A percentile compares a stretch with the other conserved stretches of the same genome.
These are phyloP conservation scores for Acanthopleura granulata DNA, from an alignment of 2,888 invertebrate species.

Conservation along the genomic window DNA sequence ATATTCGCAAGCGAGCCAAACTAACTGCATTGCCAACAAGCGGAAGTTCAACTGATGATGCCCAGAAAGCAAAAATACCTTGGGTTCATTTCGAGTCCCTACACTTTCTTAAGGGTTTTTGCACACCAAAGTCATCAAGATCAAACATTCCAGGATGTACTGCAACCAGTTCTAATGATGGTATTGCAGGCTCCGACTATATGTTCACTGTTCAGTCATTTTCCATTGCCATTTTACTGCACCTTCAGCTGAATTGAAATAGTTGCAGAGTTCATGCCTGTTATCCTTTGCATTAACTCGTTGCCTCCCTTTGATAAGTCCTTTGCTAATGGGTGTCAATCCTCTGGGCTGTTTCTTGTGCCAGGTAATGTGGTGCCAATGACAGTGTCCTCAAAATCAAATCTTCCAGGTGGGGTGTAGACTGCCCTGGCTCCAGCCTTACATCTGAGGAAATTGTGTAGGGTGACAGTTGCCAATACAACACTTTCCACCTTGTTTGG, in stretches of 20 bases:
- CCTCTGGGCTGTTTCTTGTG: background rate
- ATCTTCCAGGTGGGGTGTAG: constrained; percentile 16
- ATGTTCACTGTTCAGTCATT: background rate
- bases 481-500: constrained; percentile 15
- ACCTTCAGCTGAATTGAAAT: constrained; percentile 9
- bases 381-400: background rate
- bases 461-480: constrained; percentile 19
- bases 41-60: background rate
- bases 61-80: background rate
- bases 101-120: background rate
- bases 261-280: background rate
- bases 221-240: constrained; percentile 13
- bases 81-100: constrained; percentile 3
- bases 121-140: background rate
- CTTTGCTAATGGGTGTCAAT: background rate
- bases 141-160: background rate
- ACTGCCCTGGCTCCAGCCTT: background rate
- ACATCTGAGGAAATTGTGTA: constrained; percentile 15
- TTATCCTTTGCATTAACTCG: background rate
- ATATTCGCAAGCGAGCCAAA: background rate
- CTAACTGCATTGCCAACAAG: background rate
- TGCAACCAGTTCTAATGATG: background rate
- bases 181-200: background rate
- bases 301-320: background rate
- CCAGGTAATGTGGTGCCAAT: background rate